Evolutionary conservation across 2,797 vertebrate species (phyloP).

Genomic region (Gallirallus australis): DNA sequence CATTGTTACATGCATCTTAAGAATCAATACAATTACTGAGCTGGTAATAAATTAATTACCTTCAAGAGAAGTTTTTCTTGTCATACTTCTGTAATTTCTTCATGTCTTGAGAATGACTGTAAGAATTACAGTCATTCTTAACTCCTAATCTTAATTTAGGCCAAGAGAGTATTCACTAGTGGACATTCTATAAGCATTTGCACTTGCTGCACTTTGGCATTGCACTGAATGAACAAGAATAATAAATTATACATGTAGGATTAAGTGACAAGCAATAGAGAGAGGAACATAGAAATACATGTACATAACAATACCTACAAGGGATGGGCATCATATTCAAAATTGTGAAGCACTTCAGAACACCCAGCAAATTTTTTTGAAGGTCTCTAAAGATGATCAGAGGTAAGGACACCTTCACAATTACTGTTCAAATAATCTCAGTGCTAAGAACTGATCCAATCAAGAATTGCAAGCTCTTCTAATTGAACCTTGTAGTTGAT

Average conservation of each 20-base stretch:
- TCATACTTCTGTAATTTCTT: neutral
- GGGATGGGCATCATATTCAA: neutral
- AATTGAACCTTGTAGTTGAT: neutral
- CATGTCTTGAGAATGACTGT: neutral
- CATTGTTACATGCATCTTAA: neutral
- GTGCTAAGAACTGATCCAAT: neutral
- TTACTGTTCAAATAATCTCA: neutral
- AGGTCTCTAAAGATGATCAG: neutral
- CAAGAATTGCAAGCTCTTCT: neutral
- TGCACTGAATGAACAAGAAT: neutral
- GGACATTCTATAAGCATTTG: neutral
- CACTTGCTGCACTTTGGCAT: neutral
- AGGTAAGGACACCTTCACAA: neutral
- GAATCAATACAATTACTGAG: neutral
- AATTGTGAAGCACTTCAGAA: neutral
- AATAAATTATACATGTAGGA: neutral
- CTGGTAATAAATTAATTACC: neutral
- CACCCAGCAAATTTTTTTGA: neutral
- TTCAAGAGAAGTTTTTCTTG: neutral
- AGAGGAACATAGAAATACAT: neutral
- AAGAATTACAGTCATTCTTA: neutral
- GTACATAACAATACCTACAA: neutral
- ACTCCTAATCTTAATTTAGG: neutral
- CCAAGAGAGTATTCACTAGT: neutral
- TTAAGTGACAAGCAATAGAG: neutral